These are phyloP conservation scores for Drosophila engyochracea DNA, from an alignment of 2,888 invertebrate genomes.

Conservation along the genomic window DNA sequence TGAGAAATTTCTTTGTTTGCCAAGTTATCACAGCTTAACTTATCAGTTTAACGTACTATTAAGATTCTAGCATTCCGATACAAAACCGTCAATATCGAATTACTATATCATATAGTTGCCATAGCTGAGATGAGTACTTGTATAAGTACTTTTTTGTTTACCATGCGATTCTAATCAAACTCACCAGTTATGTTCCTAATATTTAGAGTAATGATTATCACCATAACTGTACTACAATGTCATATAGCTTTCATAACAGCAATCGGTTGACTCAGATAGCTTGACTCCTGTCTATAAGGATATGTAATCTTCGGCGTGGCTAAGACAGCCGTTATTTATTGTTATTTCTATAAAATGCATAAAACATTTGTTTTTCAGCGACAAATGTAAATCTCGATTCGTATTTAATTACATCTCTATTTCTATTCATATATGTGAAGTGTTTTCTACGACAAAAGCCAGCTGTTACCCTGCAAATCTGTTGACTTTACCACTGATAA, in stretches of 20 bases:
- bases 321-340: neutral
- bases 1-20: neutral
- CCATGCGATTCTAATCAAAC: no score
- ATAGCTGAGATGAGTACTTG: neutral
- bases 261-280: neutral
- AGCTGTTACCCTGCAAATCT: conserved; percentile 47
- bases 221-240: neutral
- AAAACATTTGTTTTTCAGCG: neutral
- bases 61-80: neutral
- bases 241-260: neutral
- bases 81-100: neutral
- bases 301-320: neutral
- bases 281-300: neutral
- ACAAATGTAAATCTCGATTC: neutral
- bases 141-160: no score
- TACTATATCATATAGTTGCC: neutral
- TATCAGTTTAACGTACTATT: neutral
- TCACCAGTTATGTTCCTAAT: neutral
- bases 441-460: conserved; percentile 31
- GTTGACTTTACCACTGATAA: conserved; percentile 43
- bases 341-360: neutral
- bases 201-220: neutral
- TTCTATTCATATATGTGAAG: conserved; percentile 21
- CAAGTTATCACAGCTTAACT: neutral
- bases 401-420: neutral